phyloP scores from a whole-genome alignment of 1,140 invertebrate species.

The Hylaeus anthracinus region DNA sequence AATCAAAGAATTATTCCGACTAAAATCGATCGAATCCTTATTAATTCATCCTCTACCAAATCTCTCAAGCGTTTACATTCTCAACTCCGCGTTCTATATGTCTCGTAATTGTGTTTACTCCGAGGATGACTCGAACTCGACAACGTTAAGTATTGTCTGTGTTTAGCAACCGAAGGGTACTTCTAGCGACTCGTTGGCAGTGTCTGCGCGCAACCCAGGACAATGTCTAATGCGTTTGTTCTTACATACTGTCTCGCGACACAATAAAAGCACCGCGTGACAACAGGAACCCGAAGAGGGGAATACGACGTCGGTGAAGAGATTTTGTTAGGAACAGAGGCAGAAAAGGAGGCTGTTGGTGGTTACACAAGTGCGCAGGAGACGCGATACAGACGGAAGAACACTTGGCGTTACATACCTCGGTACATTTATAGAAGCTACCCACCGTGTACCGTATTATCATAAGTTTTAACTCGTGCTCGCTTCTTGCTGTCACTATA shows the following conservation, averaged over 20 bases:
- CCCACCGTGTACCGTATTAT: constrained; percentile 56
- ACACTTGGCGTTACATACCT: constrained; percentile 37
- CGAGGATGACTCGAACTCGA: no score
- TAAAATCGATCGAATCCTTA: no score
- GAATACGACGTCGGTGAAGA: background rate
- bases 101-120: no score
- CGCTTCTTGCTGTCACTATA: constrained; percentile 65
- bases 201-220: no score
- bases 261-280: background rate
- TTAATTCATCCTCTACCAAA: no score
- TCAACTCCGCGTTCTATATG: no score
- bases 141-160: no score
- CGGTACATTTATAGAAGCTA: constrained; percentile 29
- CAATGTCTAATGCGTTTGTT: no score
- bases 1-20: no score
- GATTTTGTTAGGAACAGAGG: constrained; percentile 13
- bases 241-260: background rate
- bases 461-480: constrained; percentile 65
- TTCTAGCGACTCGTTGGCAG: no score
- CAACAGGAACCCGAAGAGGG: background rate
- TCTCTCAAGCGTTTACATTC: no score
- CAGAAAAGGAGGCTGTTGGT: constrained; percentile 3
- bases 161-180: no score
- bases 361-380: background rate
- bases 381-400: constrained; percentile 15